Conservation (phyloP, 2,888 invertebrate species). For the Meteorus colon region DNA sequence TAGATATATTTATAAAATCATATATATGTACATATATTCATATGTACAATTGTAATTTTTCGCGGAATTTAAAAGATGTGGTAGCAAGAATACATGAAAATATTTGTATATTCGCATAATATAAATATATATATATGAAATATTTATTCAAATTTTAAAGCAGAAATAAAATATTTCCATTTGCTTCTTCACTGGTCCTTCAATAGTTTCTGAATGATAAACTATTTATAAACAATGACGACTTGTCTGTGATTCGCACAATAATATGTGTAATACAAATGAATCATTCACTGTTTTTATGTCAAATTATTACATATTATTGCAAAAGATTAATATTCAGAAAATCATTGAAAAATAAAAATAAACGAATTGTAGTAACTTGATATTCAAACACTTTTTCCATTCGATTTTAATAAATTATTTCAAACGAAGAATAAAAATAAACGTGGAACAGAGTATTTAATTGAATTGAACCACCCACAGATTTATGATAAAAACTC, state of each 20-base stretch:
- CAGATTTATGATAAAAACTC: not conserved
- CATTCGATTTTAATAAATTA: not conserved
- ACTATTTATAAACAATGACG: slow-evolving; percentile 7
- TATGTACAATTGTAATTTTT: not conserved
- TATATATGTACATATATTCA: not conserved
- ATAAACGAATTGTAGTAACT: not conserved
- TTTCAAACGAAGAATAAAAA: not conserved
- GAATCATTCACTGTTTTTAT: not conserved
- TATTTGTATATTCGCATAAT: not conserved
- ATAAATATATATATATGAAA: slow-evolving; percentile 7
- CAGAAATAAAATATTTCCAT: slow-evolving; percentile 1
- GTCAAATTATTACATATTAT: not conserved
- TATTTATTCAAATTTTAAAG: slow-evolving; percentile 17
- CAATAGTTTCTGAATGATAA: not conserved
- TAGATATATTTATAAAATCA: not conserved
- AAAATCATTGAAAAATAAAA: not conserved
- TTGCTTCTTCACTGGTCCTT: not conserved
- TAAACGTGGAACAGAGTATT: not conserved
- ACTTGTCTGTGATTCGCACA: not conserved
- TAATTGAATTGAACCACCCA: not conserved
- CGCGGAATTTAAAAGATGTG: not conserved
- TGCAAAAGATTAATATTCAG: not conserved
- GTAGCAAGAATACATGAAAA: not conserved
- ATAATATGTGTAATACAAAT: slow-evolving; percentile 2
- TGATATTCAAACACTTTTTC: not conserved